Evolutionary conservation across 2,113 vertebrate genomes (phyloP).

Genomic region (Rhinogobius similis): DNA sequence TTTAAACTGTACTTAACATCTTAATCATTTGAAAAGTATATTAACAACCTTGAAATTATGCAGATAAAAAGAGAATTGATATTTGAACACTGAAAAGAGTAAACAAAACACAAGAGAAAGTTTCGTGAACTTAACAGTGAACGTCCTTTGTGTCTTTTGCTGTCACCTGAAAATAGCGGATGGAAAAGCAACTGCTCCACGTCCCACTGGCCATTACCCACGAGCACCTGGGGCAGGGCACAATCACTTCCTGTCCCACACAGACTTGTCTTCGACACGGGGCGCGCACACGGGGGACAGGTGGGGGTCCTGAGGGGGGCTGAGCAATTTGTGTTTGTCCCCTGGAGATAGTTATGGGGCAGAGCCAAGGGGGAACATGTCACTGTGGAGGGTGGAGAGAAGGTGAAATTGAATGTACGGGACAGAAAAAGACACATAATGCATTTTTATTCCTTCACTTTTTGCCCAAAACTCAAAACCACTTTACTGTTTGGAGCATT

Average conservation of each 20-base stretch:
- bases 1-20: neutral
- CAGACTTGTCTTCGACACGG: constrained; percentile 27
- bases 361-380: constrained; percentile 53
- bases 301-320: constrained; percentile 52
- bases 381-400: constrained; percentile 50
- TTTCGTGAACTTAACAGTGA: neutral
- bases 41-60: neutral
- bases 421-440: neutral
- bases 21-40: neutral
- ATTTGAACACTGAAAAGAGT: neutral
- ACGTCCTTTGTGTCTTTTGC: neutral
- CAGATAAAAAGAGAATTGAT: neutral
- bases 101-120: neutral
- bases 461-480: neutral
- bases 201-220: constrained; percentile 35
- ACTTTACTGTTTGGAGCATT: no score
- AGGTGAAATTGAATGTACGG: constrained; percentile 38
- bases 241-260: constrained; percentile 49
- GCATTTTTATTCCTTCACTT: neutral
- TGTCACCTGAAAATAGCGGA: neutral
- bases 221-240: constrained; percentile 40
- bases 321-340: constrained; percentile 69
- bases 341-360: constrained; percentile 69
- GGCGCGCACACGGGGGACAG: constrained; percentile 29
- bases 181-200: constrained; percentile 20